Evolutionary conservation across 2,888 invertebrate species (phyloP), one percentile per base, ranked within the genome.

Genomic region (Microctonus hyperodae): DNA sequence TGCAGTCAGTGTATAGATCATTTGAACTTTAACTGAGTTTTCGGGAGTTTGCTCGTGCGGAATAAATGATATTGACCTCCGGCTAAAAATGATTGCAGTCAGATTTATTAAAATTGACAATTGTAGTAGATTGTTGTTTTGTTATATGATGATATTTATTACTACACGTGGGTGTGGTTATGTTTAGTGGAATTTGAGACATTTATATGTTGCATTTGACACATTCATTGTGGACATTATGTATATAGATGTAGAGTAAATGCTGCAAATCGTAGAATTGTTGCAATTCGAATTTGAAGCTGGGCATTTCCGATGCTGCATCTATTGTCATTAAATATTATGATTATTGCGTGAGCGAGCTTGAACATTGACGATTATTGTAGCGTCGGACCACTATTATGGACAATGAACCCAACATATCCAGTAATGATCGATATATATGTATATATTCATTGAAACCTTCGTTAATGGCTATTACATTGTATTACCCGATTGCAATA

Each of bases 291-390:
- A 67, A 71, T 72, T 75, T 74, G 77, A 76, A 79, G 76, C 73
- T 44, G 72, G 68, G 75, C 76, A 77, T 79, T 81, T 80, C 78
- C 81, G 75, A 66, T 58, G 72, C 70, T 75, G 76, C 82, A 80
- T 82, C 81, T 80, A 82, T 82, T 80, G 81, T 81, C 81, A 82
- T 82, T 81, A 82, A 79, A 77, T 78, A 76, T 72, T 79, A 79
- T 78, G 80, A 81, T 82, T 81, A 82, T 82, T 79, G 78, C 73
- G 70, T 74, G 67, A 74, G 74, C 23, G 65, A 66, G 60, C 55
- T 28, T 13, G 56, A 23, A 37, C 62, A 60, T 44, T 48, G 58
- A 59, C 33, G 65, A 58, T 44, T 44, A 55, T 60, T 61, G 33
- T 66, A 23, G 44, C 61, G 16, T 57, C 31, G 68, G 75, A 74